These are phyloP conservation scores for Subanguina moxae DNA, from an alignment of 1,140 invertebrate genomes.

Conservation along the genomic window DNA sequence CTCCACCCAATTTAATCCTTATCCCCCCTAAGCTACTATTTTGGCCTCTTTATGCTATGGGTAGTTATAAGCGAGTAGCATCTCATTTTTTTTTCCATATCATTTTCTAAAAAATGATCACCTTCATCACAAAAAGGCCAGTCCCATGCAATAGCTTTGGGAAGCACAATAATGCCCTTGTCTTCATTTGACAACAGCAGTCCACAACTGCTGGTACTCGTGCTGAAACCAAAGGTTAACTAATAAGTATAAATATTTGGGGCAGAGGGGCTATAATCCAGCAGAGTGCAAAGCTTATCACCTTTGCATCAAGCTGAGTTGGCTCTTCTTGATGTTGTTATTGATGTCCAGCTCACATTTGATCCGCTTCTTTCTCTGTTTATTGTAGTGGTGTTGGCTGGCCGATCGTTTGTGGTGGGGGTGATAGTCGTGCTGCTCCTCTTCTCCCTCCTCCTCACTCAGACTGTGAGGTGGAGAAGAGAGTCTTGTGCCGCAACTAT, in stretches of 20 bases:
- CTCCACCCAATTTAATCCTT: no score
- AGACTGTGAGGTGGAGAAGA: background rate
- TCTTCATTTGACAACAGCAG: constrained; percentile 4
- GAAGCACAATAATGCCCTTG: constrained; percentile 22
- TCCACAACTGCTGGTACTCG: background rate
- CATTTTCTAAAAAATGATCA: constrained; percentile 1
- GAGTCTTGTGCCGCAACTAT: background rate
- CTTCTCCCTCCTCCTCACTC: constrained; percentile 2
- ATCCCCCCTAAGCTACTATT: no score
- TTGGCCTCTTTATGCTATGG: no score
- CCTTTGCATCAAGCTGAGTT: no score
- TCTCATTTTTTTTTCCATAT: background rate
- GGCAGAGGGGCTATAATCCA: background rate
- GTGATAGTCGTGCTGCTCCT: background rate
- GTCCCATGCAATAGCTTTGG: constrained; percentile 43
- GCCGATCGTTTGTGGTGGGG: background rate
- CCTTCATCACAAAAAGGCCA: constrained; percentile 49
- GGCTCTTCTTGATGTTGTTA: no score
- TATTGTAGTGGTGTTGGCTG: no score
- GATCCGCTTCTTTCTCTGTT: no score
- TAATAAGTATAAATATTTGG: background rate
- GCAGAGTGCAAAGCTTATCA: background rate
- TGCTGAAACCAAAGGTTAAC: background rate
- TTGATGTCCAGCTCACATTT: no score
- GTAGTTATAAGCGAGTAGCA: no score